phyloP scores from a whole-genome alignment of 2,113 vertebrate genomes.

The Mungos mungo region DNA sequence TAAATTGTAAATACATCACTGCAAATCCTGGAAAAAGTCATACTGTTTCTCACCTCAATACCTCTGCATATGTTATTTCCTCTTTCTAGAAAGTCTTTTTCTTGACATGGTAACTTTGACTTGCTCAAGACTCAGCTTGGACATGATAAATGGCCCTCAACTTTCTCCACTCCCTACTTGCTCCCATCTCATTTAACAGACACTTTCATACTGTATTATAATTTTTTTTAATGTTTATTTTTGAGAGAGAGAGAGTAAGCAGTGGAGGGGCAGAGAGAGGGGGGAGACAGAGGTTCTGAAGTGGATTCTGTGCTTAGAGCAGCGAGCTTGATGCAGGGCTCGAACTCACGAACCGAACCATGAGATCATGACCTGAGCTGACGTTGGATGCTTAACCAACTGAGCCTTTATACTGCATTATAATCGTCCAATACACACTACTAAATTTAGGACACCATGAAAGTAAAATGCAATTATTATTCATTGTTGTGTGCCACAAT shows the following conservation, averaged over 20 bases:
- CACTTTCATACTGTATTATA: not conserved
- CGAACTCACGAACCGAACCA: no score
- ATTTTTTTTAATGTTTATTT: not conserved
- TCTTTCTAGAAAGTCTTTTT: not conserved
- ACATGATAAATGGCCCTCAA: not conserved
- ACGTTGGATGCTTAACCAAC: no score
- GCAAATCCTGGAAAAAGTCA: not conserved
- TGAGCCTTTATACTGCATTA: not conserved
- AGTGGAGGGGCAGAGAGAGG: no score
- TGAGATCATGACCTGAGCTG: no score
- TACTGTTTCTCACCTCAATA: not conserved
- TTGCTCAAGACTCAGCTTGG: not conserved
- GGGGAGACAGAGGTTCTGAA: no score
- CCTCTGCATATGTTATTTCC: not conserved
- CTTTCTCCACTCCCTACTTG: not conserved
- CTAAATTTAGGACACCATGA: not conserved
- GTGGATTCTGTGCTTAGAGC: no score
- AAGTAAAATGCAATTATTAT: conserved; percentile 13
- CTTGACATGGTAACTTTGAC: not conserved
- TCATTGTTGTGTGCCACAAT: not conserved
- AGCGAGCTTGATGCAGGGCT: no score
- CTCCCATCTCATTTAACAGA: not conserved
- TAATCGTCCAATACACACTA: not conserved
- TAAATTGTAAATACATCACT: not conserved
- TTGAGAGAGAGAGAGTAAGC: no score